Base-by-base conservation (phyloP, 2,113 vertebrate genomes). In the Myrmecophaga tridactyla region DNA sequence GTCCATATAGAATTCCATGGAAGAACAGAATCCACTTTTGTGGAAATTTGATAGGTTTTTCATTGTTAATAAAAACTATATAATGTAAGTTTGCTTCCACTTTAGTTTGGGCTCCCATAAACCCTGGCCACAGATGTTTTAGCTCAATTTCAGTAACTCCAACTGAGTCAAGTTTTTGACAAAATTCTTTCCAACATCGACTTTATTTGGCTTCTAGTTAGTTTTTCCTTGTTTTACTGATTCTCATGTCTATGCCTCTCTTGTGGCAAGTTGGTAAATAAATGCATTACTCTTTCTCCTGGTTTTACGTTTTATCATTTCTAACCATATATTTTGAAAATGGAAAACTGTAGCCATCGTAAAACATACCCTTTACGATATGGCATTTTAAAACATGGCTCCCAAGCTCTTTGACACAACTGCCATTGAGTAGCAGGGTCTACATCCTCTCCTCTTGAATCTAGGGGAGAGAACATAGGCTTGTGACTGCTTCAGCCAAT, bases 141-240 rank as follows among this genome's bases (percentile, higher is more conserved):
- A 36, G 39, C 65, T 94, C 41, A 63, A 86, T 77, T 77, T 77
- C 43, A 86, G 21, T 77, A 86, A 67, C 27, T 67, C n/a, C 31
- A 73, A 27, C 20, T 36, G 34, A 94, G 36, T 3, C 81, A 65
- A 70, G 53, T 65, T 92, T 87, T 34, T 77, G 60, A 69, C 27
- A 96, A 82, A 87, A 60, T 92, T 86, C 62, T 90, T 77, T 31
- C 20, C 23, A 51, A 3, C 21, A 53, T 6, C 48, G 94, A 48
- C 31, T 80, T 87, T 46, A 69, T 51, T 83, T 65, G 39, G 21
- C 48, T 72, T 76, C 34, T 76, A 10, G 13, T 65, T 39, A 31
- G n/a, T 89, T 92, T 92, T 90, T 39, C 65, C 18, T 51, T 87
- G 8, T 67, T 93, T 76, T 77, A 58, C 70, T 58, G 17, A 90